Evolutionary conservation across 2,888 invertebrate species (phyloP).

Genomic region (Mimachlamys varia): DNA sequence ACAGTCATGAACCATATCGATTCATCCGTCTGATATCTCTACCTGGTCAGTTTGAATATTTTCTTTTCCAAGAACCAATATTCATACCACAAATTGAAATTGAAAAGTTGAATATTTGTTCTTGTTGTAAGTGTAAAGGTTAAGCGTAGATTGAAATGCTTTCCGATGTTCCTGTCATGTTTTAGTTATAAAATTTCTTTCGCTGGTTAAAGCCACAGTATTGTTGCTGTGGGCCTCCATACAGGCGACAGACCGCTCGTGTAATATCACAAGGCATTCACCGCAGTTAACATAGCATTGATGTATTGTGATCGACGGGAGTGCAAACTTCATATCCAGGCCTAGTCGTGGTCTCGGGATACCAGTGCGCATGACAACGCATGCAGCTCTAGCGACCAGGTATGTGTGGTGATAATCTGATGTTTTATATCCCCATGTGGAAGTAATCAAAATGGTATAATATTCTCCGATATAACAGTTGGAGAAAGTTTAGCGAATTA

Average conservation of each 20-base stretch:
- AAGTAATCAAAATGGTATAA: background rate
- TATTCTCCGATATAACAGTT: background rate
- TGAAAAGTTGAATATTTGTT: too few relatives aligned
- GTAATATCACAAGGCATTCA: background rate
- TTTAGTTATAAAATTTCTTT: too few relatives aligned
- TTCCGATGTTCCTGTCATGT: too few relatives aligned
- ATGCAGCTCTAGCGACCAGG: background rate
- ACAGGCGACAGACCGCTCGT: background rate
- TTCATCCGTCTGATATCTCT: too few relatives aligned
- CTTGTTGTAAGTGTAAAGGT: too few relatives aligned
- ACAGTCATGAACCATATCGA: too few relatives aligned
- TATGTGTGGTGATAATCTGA: background rate
- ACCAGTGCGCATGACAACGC: slow-evolving; percentile 7
- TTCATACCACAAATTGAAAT: too few relatives aligned
- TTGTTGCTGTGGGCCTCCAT: background rate
- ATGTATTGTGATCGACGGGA: slow-evolving; percentile 2
- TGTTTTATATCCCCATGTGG: background rate
- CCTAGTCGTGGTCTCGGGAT: background rate
- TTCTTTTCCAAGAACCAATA: too few relatives aligned
- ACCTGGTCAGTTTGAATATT: too few relatives aligned
- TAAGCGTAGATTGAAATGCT: too few relatives aligned
- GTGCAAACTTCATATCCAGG: background rate
- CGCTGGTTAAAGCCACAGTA: background rate
- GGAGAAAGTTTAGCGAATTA: background rate
- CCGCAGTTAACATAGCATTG: background rate